Percentiles rank a stretch among this genome's conserved stretches.
phyloP scores from a whole-genome alignment of 2,888 invertebrate genomes.

The Habrosyne pyritoides region DNA sequence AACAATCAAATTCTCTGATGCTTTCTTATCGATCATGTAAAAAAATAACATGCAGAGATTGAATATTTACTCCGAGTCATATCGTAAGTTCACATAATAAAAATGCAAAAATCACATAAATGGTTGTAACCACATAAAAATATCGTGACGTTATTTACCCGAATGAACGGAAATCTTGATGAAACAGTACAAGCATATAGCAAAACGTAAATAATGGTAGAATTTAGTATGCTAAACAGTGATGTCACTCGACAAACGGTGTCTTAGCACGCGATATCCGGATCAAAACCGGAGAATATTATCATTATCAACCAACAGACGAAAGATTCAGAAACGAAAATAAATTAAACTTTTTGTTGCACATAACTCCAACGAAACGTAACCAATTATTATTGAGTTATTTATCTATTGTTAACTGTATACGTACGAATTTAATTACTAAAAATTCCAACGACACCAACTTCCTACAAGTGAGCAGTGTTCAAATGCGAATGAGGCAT shows the following conservation, averaged over 20 bases:
- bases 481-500: conserved; percentile 45
- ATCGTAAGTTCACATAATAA: not conserved
- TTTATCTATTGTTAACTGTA: conserved; percentile 16
- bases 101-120: not conserved
- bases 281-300: conserved; percentile 20
- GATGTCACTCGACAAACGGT: conserved; percentile 45
- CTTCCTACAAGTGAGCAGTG: conserved; percentile 36
- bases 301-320: conserved; percentile 12
- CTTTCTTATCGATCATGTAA: conserved; percentile 34
- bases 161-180: not conserved
- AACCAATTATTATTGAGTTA: conserved; percentile 29
- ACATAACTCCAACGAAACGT: conserved; percentile 35
- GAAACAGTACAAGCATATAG: conserved; percentile 15
- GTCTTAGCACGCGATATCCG: conserved; percentile 46
- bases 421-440: conserved; percentile 17
- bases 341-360: conserved; percentile 30
- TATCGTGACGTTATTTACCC: not conserved
- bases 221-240: conserved; percentile 39
- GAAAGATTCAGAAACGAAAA: conserved; percentile 19
- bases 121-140: not conserved
- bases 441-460: conserved; percentile 13
- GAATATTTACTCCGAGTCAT: not conserved
- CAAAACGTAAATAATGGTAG: conserved; percentile 30
- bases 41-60: conserved; percentile 10
- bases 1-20: conserved; percentile 30